Base-by-base conservation (phyloP, 2,797 vertebrate species). In the Syngnathus rostellatus region DNA sequence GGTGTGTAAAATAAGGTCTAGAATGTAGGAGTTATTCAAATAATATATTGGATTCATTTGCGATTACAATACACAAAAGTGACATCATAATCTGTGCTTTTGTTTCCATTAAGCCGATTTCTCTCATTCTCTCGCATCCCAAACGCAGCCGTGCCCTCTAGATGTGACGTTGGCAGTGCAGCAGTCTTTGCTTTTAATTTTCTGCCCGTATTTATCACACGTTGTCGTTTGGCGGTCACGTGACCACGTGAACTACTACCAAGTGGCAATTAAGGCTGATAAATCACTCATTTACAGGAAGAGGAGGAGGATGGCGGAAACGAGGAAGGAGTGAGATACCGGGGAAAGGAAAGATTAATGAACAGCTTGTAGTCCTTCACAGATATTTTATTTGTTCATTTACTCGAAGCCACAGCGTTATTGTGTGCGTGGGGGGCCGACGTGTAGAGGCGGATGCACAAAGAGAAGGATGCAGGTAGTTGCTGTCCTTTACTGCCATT, bases 201-300 rank as follows among this genome's bases (percentile, higher is more conserved):
- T 72, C 79, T 68, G 50, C 65, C 76, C 53, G 75, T 86, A 89
- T 89, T 88, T 85, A 89, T 90, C 84, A 88, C 83, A 69, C 19
- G 77, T 78, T 85, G 85, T 85, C 85, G 81, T 83, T 83, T 77
- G 78, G 78, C 62, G 81, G 89, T 87, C 87, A 89, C 85, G 78
- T 89, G 87, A 81, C 81, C 74, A 77, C 80, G 71, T 77, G 77
- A 87, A 83, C 82, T 80, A 77, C 80, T 77, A 79, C 74, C 60
- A 12, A 25, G 21, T 81, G 83, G 80, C 89, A 89, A 89, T 87
- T 87, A 88, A 80, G 79, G 81, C 83, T 86, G 81, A 88, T 89
- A 86, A 88, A 89, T 89, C 87, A 88, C 79, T 86, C 82, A 85
- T 88, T 87, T 87, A 83, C 83, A 84, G 82, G 77, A 72, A 82